phyloP scores from a whole-genome alignment of 2,113 vertebrate species.

The Gobio gobio region DNA sequence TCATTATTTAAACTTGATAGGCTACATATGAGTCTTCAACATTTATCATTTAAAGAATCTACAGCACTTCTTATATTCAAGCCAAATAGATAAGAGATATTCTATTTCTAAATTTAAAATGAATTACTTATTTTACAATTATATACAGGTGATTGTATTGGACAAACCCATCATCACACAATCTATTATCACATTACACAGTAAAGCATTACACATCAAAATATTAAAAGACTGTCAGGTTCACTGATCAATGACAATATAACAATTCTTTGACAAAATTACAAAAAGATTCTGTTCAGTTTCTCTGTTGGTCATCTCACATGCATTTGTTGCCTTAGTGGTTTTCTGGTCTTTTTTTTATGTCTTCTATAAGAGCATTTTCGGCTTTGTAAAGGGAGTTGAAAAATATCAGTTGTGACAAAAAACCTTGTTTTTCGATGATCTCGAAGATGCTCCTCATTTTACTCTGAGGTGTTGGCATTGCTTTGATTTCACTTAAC shows the following conservation, averaged over 20 bases:
- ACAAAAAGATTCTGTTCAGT: neutral
- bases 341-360: neutral
- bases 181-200: neutral
- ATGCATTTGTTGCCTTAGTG: neutral
- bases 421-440: neutral
- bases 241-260: neutral
- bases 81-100: neutral
- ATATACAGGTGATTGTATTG: neutral
- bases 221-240: neutral
- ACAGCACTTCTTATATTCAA: neutral
- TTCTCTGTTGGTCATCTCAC: neutral
- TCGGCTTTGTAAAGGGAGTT: rapidly evolving
- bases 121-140: neutral
- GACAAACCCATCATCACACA: neutral
- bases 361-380: neutral
- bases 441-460: neutral
- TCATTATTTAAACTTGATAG: neutral
- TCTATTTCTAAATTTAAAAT: neutral
- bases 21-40: neutral
- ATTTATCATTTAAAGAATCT: neutral
- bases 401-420: neutral
- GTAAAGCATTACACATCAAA: neutral
- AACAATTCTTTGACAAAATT: neutral
- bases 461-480: neutral
- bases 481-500: neutral